These are phyloP conservation scores for Gonioctena quinquepunctata DNA, from an alignment of 1,140 invertebrate species.

Conservation along the genomic window DNA sequence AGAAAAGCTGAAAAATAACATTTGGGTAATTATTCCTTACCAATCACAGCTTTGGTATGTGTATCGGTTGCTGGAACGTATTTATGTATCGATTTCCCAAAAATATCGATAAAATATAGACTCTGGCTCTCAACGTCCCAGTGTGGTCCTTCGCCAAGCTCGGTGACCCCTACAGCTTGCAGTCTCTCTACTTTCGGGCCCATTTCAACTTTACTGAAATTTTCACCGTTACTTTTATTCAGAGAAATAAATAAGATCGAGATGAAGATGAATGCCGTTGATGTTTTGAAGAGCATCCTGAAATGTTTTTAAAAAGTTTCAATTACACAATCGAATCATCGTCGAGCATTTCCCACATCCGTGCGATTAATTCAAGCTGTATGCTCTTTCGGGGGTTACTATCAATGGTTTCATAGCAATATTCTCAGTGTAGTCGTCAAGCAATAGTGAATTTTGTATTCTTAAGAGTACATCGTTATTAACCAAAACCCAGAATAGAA, in stretches of 20 bases:
- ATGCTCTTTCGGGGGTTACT: too few species aligned
- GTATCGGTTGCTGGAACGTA: conserved; percentile 43
- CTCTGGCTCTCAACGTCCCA: conserved; percentile 67
- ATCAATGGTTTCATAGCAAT: too few species aligned
- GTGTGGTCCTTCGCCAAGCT: conserved; percentile 67
- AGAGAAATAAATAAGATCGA: not conserved
- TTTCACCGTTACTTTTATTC: not conserved
- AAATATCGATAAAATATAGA: conserved; percentile 71
- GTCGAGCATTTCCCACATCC: too few species aligned
- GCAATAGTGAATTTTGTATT: too few species aligned
- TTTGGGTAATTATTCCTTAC: conserved; percentile 24
- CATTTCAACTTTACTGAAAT: not conserved
- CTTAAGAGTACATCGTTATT: too few species aligned
- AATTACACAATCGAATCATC: too few species aligned
- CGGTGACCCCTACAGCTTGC: conserved; percentile 2
- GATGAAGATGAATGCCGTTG: not conserved
- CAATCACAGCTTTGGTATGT: conserved; percentile 40
- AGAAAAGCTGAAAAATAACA: not conserved
- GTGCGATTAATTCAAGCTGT: too few species aligned
- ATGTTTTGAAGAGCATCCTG: not conserved
- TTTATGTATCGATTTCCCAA: conserved; percentile 58
- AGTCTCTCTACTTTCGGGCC: conserved; percentile 34
- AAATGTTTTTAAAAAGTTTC: too few species aligned
- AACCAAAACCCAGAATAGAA: too few species aligned
- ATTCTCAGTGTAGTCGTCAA: too few species aligned